These are phyloP conservation scores for Tokudaia muenninki DNA, from an alignment of 2,797 vertebrate species.

Conservation along the genomic window DNA sequence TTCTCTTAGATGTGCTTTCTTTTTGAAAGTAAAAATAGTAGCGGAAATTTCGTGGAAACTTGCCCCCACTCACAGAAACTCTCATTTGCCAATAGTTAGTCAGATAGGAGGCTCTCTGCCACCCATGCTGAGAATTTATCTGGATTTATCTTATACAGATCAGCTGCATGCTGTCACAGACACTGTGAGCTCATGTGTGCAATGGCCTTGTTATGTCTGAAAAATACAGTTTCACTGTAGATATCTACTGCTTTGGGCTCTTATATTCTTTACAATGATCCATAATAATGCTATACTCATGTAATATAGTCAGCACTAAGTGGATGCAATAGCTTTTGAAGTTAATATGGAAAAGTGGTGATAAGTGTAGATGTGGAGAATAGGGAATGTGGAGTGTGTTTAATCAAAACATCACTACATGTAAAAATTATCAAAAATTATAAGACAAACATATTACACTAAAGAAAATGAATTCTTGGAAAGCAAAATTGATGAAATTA, in stretches of 20 bases:
- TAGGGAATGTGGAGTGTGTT: neutral
- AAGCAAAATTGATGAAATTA: neutral
- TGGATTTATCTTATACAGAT: neutral
- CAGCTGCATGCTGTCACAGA: neutral
- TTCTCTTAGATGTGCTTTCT: neutral
- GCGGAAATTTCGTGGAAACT: neutral
- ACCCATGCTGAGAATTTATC: neutral
- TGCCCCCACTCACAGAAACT: neutral
- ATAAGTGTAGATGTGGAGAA: neutral
- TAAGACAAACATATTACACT: neutral
- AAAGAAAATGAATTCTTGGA: neutral
- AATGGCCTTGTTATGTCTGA: neutral
- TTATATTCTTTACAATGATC: neutral
- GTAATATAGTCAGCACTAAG: neutral
- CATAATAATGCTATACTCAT: neutral
- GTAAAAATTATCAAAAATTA: neutral
- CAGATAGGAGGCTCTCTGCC: neutral
- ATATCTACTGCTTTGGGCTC: neutral
- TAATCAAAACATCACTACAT: neutral
- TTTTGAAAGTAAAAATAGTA: neutral
- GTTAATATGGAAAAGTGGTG: neutral
- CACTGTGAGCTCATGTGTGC: neutral
- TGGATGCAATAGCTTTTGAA: neutral
- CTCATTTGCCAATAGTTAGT: neutral
- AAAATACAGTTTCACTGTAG: neutral